Conservation (phyloP, 2,888 invertebrate species). For the Perdita meconis region DNA sequence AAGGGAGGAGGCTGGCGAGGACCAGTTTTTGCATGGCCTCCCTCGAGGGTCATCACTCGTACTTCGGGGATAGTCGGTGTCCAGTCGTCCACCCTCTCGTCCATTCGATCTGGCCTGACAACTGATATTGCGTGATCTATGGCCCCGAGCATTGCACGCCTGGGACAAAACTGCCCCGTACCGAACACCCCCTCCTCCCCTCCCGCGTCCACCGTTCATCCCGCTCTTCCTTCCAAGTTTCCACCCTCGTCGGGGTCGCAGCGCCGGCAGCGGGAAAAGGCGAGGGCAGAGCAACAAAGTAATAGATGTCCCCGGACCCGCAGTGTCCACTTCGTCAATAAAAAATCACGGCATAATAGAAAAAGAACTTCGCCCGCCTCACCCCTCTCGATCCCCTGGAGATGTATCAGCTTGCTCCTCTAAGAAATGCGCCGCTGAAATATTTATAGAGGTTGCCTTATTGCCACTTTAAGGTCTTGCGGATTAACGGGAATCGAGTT, state of each 20-base stretch:
- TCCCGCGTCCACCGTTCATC: neutral
- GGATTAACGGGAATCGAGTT: slow-evolving; percentile 54
- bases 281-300: slow-evolving; percentile 80
- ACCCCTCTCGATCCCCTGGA: slow-evolving; percentile 58
- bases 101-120: slow-evolving; percentile 78
- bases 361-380: slow-evolving; percentile 71
- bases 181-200: slow-evolving; percentile 18
- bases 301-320: slow-evolving; percentile 81
- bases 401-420: slow-evolving; percentile 47
- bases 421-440: slow-evolving; percentile 74
- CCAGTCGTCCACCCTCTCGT: slow-evolving; percentile 73
- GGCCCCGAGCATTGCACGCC: slow-evolving; percentile 83
- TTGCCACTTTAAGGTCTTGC: slow-evolving; percentile 37
- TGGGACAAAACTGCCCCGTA: slow-evolving; percentile 82
- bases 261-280: slow-evolving; percentile 17
- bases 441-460: slow-evolving; percentile 76
- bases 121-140: slow-evolving; percentile 84
- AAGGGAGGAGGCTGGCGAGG: slow-evolving; percentile 51
- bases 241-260: slow-evolving; percentile 64
- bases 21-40: slow-evolving; percentile 80
- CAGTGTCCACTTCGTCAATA: slow-evolving; percentile 83
- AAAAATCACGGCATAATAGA: slow-evolving; percentile 83
- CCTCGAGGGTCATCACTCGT: slow-evolving; percentile 84
- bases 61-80: slow-evolving; percentile 81
- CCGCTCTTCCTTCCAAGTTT: slow-evolving; percentile 65